A percentile compares a stretch with the other conserved stretches of the same genome.
Conservation (phyloP, 2,797 vertebrate species). For the Pseudochirops cupreus region DNA sequence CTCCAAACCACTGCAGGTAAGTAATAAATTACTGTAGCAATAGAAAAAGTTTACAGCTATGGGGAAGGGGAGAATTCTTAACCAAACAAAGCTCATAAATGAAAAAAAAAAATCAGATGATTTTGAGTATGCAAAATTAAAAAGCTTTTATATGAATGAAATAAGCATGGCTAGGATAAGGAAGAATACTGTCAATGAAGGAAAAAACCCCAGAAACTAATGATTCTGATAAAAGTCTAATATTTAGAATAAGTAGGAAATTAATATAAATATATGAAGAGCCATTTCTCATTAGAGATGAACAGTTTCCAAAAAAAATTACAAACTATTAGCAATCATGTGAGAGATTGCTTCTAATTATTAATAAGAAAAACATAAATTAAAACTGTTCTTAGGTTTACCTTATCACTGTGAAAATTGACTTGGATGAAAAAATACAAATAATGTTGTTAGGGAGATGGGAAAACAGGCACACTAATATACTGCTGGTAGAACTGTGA, state of each 20-base stretch:
- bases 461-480: background rate
- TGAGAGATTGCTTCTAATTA: background rate
- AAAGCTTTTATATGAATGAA: background rate
- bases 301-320: background rate
- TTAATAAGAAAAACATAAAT: background rate
- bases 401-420: background rate
- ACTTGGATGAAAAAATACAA: background rate
- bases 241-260: background rate
- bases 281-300: background rate
- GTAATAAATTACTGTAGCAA: background rate
- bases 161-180: background rate
- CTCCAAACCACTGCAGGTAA: background rate
- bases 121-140: background rate
- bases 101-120: background rate
- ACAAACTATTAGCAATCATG: background rate
- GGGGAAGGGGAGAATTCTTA: background rate
- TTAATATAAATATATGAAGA: background rate
- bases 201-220: background rate
- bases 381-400: background rate
- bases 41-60: background rate
- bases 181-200: background rate
- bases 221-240: background rate
- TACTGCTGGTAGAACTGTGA: background rate
- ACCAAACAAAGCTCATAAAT: background rate
- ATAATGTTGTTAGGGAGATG: background rate